Base-by-base conservation (phyloP, 2,888 invertebrate genomes). In the Eucera pruinosa region DNA sequence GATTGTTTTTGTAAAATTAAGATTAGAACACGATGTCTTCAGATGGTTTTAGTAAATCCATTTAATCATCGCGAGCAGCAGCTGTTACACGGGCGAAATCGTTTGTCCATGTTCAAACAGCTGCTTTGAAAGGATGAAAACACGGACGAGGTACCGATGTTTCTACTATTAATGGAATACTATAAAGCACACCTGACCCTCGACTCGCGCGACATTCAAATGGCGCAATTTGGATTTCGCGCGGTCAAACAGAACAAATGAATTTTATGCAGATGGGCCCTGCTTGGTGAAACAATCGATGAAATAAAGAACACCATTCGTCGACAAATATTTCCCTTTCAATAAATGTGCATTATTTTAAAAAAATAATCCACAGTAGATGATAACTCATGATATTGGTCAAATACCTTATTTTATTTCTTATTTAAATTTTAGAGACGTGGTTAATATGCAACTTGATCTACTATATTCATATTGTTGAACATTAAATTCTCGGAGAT, bases 21-120 rank as follows among this genome's bases (percentile, higher is more conserved):
- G 27, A 15, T 25, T 25, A 13, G 4, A 48, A 27, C 25, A 11
- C 18, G 11, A 47, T 15, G 47, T 47, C 33, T 58, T 47, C 15
- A 18, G 11, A 9, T 15, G 27, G 25, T 54, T 54, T 23, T 45
- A 55, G 33, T 18, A 39, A 47, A 20, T 54, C 48, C 55, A n/a
- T 48, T 65, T 47, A 48, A 66, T 55, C 65, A 47, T 33, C 30
- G 47, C 5, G 54, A 15, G 18, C 15, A 50, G 41, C 66, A 66
- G 57, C 66, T 71, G 71, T 50, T 71, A 43, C 55, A 66, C 50
- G 66, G 71, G 18, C 70, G 48, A 66, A 41, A 39, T 57, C 47
- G 48, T 71, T 57, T 71, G 57, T 71, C 66, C 70, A 18, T 43
- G 55, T 57, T 57, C 55, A 30, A 47, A 55, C 70, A 57, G 48